Conservation (phyloP, 2,113 vertebrate species). For the Caranx melampygus region DNA sequence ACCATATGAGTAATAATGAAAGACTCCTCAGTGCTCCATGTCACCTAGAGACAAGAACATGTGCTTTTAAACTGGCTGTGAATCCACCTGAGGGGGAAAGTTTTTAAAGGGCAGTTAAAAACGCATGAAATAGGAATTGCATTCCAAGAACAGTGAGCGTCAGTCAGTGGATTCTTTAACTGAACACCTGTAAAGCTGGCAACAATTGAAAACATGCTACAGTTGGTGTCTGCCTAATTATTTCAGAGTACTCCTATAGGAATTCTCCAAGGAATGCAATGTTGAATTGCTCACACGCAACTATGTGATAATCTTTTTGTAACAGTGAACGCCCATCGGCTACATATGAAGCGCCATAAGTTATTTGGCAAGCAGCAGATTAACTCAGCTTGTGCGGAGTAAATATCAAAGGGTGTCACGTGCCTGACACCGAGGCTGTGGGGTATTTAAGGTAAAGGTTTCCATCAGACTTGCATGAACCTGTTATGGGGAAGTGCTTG, state of each 20-base stretch:
- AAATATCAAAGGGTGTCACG: slow-evolving; percentile 15
- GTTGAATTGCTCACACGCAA: neutral
- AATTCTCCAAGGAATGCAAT: neutral
- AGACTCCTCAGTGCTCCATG: slow-evolving; percentile 18
- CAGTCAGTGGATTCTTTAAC: slow-evolving; percentile 16
- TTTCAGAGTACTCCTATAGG: neutral
- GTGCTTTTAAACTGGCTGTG: neutral
- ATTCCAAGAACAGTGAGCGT: neutral
- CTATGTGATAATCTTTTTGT: neutral
- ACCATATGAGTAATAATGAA: neutral
- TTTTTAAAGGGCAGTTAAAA: neutral
- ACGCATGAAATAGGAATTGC: neutral
- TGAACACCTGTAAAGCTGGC: slow-evolving; percentile 2
- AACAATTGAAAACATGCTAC: neutral
- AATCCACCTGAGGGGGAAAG: neutral
- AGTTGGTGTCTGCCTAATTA: neutral
- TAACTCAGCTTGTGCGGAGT: slow-evolving; percentile 21
- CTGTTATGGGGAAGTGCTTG: slow-evolving; percentile 37
- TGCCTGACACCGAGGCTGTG: slow-evolving; percentile 20
- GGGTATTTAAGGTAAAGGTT: slow-evolving; percentile 24
- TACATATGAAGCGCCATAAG: neutral
- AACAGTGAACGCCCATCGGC: slow-evolving; percentile 21
- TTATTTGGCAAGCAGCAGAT: slow-evolving; percentile 20
- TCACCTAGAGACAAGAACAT: slow-evolving; percentile 15
- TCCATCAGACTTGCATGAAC: slow-evolving; percentile 57